These are phyloP conservation scores for Umimayanthus chanpuru DNA, from an alignment of 92 coral and sea anemone genomes.

Conservation along the genomic window DNA sequence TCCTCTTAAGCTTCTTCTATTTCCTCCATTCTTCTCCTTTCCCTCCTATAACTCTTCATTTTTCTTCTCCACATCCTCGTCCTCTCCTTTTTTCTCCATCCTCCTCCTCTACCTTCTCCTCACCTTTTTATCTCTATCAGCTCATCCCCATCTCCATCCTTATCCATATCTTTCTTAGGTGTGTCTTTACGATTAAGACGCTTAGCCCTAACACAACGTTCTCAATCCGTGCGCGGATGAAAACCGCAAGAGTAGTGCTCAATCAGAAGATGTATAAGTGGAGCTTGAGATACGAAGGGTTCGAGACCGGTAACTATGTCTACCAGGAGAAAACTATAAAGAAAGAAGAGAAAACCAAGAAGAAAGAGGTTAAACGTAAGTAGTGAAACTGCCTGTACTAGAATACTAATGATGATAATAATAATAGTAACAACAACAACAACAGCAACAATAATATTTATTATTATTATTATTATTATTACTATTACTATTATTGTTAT, in stretches of 20 bases:
- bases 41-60: background rate
- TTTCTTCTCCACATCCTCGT: background rate
- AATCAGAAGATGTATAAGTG: background rate
- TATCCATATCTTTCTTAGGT: background rate
- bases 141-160: background rate
- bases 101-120: background rate
- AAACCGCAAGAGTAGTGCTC: background rate
- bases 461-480: too few relatives aligned
- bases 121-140: background rate
- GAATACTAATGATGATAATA: too few relatives aligned
- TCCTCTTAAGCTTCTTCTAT: background rate
- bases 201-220: background rate
- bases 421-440: too few relatives aligned
- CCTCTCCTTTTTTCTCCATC: background rate
- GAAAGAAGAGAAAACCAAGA: background rate
- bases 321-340: background rate
- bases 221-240: background rate
- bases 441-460: too few relatives aligned
- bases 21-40: background rate
- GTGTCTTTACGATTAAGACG: background rate
- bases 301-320: background rate
- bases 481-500: too few relatives aligned
- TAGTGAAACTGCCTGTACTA: background rate
- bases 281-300: conserved; percentile 1
- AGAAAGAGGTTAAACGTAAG: conserved; percentile 11